Conservation (phyloP, 1,140 invertebrate genomes). For the Achroia grisella region DNA sequence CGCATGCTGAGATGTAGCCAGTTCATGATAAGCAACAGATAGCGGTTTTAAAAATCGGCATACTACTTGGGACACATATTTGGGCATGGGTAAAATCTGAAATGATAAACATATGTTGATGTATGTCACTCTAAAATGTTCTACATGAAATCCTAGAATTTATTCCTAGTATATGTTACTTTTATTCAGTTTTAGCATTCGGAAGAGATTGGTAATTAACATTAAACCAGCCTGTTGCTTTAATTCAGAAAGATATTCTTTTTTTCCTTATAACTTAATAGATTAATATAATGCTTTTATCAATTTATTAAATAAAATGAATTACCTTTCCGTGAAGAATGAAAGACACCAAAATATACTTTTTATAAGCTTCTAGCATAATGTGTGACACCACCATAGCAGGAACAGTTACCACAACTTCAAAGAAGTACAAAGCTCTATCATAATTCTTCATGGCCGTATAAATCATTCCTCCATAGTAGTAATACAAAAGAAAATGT, state of each 20-base stretch:
- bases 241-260: no score
- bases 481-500: constrained; percentile 95
- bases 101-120: no score
- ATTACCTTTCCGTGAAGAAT: constrained; percentile 91
- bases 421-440: constrained; percentile 94
- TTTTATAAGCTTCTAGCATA: constrained; percentile 98
- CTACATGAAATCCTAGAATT: no score
- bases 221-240: neutral
- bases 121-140: no score
- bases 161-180: no score
- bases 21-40: constrained; percentile 92
- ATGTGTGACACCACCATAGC: constrained; percentile 95
- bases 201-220: neutral
- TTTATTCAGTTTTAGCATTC: neutral
- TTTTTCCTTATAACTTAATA: no score
- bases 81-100: constrained; percentile 85
- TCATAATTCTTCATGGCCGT: constrained; percentile 94
- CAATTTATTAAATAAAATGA: no score
- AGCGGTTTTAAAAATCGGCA: constrained; percentile 92
- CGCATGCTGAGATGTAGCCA: constrained; percentile 86
- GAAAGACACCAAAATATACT: constrained; percentile 93
- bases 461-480: constrained; percentile 98
- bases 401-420: constrained; percentile 94
- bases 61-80: constrained; percentile 94
- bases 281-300: no score